Evolutionary conservation across 2,888 invertebrate species (phyloP), one percentile per base, ranked within the genome.

Genomic region (Ceraclea dissimilis): DNA sequence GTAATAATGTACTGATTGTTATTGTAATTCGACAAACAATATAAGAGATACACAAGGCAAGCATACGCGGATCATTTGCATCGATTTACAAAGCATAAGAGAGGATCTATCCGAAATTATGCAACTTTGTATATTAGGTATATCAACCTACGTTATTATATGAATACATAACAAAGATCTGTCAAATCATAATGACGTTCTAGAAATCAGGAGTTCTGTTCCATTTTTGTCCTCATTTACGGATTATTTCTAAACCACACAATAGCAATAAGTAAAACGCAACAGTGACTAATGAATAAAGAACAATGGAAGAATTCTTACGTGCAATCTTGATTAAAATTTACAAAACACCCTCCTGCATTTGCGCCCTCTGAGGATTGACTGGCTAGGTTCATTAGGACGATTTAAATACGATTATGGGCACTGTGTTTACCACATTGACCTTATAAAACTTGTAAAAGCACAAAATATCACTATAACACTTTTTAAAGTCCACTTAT

Each of bases 241-340:
- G n/a, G n/a, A n/a, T n/a, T n/a, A n/a, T n/a, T n/a, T n/a, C n/a
- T n/a, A n/a, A n/a, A n/a, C n/a, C n/a, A n/a, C n/a, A n/a, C n/a
- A n/a, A n/a, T n/a, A n/a, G n/a, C n/a, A n/a, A n/a, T n/a, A n/a
- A n/a, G n/a, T n/a, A n/a, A n/a, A n/a, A n/a, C n/a, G n/a, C n/a
- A n/a, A n/a, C n/a, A n/a, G n/a, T n/a, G n/a, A n/a, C n/a, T n/a
- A n/a, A n/a, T n/a, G n/a, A n/a, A n/a, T n/a, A n/a, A n/a, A n/a
- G n/a, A n/a, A n/a, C n/a, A 8, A 39, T 39, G 13, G 13, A 39
- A 8, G 39, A 39, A 8, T 26, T 86, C 93, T 91, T 88, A 96
- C 96, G 95, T 90, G 84, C 88, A 89, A 75, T 97, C 96, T 76
- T 97, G 96, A 76, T 97, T 97, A 73, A 97, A 97, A 78, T 93